A percentile compares a stretch with the other conserved stretches of the same genome.
These are phyloP conservation scores for Yponomeuta cagnagella DNA, from an alignment of 2,888 invertebrate species.

Conservation along the genomic window DNA sequence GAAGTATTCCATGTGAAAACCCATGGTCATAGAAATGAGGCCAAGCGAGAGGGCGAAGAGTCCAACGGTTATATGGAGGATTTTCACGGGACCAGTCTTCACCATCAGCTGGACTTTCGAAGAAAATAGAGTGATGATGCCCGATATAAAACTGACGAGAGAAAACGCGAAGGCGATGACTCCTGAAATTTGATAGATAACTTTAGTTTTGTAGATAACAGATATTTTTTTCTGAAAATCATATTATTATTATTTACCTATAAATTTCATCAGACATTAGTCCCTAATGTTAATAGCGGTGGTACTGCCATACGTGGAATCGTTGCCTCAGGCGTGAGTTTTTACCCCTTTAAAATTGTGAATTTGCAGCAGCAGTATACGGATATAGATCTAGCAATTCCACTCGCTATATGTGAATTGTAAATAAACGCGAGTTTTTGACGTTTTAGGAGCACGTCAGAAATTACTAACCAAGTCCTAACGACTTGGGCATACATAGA, in stretches of 20 bases:
- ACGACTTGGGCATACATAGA: too few relatives aligned
- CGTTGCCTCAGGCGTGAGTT: too few relatives aligned
- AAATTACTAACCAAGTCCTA: too few relatives aligned
- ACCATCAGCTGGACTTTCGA: constrained; percentile 62
- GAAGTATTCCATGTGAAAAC: constrained; percentile 60
- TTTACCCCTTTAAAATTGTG: too few relatives aligned
- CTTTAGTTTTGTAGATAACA: neutral
- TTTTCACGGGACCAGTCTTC: constrained; percentile 65
- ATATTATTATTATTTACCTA: too few relatives aligned
- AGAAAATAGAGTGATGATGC: constrained; percentile 69
- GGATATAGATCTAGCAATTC: too few relatives aligned
- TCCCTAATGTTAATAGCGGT: neutral
- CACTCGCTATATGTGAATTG: too few relatives aligned
- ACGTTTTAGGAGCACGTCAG: too few relatives aligned
- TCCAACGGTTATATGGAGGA: constrained; percentile 71
- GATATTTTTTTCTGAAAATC: neutral
- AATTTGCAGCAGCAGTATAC: too few relatives aligned
- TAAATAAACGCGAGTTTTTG: too few relatives aligned
- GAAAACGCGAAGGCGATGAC: constrained; percentile 68
- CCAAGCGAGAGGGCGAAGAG: constrained; percentile 67
- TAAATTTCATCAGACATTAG: neutral
- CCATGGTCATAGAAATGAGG: constrained; percentile 59
- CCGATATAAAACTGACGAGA: constrained; percentile 58
- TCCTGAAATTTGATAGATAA: constrained; percentile 43
- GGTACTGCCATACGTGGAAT: too few relatives aligned